Conservation (phyloP, 1,140 invertebrate genomes). For the Drosophila malerkotliana region DNA sequence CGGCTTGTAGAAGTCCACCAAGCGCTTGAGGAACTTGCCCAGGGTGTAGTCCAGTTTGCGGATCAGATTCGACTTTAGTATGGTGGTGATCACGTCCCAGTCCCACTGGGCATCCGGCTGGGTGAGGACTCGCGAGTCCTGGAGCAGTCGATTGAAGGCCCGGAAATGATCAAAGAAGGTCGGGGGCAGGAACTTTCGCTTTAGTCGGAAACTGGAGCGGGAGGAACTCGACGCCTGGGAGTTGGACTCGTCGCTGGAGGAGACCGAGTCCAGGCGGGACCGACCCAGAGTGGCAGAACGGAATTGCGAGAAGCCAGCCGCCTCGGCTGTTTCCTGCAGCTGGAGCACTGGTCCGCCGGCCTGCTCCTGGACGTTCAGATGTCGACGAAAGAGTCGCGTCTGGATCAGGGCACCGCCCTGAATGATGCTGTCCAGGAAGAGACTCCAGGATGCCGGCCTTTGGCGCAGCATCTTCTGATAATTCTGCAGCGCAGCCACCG, state of each 20-base stretch:
- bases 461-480: slow-evolving; percentile 92
- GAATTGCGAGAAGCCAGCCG: slow-evolving; percentile 9
- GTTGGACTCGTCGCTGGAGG: slow-evolving; percentile 77
- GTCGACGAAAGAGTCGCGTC: slow-evolving; percentile 76
- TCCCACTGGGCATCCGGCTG: slow-evolving; percentile 92
- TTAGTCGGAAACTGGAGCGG: slow-evolving; percentile 76
- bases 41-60: slow-evolving; percentile 90
- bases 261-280: slow-evolving; percentile 72
- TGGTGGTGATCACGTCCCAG: slow-evolving; percentile 91
- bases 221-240: slow-evolving; percentile 66
- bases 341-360: slow-evolving; percentile 33
- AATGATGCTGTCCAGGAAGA: slow-evolving; percentile 93
- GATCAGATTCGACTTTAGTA: slow-evolving; percentile 87
- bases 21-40: slow-evolving; percentile 90
- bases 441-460: slow-evolving; percentile 90
- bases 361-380: slow-evolving; percentile 72
- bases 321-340: slow-evolving; percentile 47
- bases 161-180: slow-evolving; percentile 83
- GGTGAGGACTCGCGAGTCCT: slow-evolving; percentile 90
- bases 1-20: slow-evolving; percentile 94
- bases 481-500: slow-evolving; percentile 90
- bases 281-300: slow-evolving; percentile 53
- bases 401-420: slow-evolving; percentile 84
- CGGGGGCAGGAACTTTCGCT: slow-evolving; percentile 71
- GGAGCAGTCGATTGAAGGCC: slow-evolving; percentile 88